These are phyloP conservation scores for Drosophila histrio DNA, from an alignment of 2,888 invertebrate species.

Conservation along the genomic window DNA sequence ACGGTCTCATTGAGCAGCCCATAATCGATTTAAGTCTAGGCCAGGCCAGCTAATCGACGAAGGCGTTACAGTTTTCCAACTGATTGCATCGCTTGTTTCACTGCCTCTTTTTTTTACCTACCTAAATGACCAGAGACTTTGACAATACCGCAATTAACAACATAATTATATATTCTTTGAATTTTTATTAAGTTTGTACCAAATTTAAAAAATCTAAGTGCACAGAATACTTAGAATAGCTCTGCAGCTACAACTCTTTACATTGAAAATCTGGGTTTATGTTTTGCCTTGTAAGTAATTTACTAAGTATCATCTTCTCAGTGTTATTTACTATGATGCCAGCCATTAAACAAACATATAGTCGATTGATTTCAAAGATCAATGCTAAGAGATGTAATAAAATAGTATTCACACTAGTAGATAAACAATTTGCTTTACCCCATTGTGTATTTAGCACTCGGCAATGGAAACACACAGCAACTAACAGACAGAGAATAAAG, in stretches of 20 bases:
- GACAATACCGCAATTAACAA: too few relatives aligned
- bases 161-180: too few relatives aligned
- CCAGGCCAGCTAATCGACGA: conserved; percentile 18
- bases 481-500: neutral
- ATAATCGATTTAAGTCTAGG: conserved; percentile 27
- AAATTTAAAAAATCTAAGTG: too few relatives aligned
- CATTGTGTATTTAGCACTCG: conserved; percentile 28
- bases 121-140: too few relatives aligned
- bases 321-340: conserved; percentile 27
- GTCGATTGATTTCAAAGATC: conserved; percentile 58
- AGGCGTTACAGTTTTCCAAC: conserved; percentile 25
- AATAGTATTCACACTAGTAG: conserved; percentile 21
- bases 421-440: conserved; percentile 20
- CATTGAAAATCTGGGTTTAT: conserved; percentile 30
- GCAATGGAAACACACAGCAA: neutral
- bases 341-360: conserved; percentile 4
- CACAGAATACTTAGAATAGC: too few relatives aligned
- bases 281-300: conserved; percentile 16
- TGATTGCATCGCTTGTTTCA: neutral
- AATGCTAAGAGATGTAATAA: conserved; percentile 52
- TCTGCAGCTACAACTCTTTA: neutral
- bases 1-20: neutral
- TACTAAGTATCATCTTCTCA: neutral
- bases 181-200: neutral
- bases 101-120: too few relatives aligned